These are phyloP conservation scores for Sarcophaga rosellei DNA, from an alignment of 2,888 invertebrate genomes.

Conservation along the genomic window DNA sequence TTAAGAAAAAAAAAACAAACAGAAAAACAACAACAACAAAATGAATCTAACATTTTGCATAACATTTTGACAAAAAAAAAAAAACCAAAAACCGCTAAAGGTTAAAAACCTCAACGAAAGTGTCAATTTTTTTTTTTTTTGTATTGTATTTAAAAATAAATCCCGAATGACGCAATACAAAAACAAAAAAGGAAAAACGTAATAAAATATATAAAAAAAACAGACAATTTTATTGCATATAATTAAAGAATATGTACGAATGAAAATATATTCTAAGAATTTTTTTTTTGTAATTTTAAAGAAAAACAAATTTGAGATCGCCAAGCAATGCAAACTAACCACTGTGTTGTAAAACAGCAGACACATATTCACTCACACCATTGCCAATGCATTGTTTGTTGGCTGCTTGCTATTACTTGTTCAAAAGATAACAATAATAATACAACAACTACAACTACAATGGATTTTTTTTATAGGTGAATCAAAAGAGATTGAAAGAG, in stretches of 20 bases:
- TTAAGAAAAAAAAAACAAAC: too few species aligned
- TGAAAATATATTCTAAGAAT: too few species aligned
- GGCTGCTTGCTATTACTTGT: too few species aligned
- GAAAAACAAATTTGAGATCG: too few species aligned
- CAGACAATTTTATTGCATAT: not conserved
- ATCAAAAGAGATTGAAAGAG: not conserved
- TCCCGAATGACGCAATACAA: not conserved
- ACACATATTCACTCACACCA: too few species aligned
- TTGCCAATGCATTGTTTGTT: too few species aligned
- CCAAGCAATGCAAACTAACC: too few species aligned
- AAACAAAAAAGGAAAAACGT: slow-evolving; percentile 18
- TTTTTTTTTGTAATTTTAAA: too few species aligned
- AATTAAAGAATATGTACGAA: not conserved
- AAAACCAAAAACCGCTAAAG: not conserved
- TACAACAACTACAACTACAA: too few species aligned
- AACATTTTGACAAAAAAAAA: not conserved
- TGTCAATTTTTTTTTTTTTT: slow-evolving; percentile 40
- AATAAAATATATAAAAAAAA: slow-evolving; percentile 30
- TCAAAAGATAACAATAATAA: too few species aligned
- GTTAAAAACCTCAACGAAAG: slow-evolving; percentile 46
- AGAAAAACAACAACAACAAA: not conserved
- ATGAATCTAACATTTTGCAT: slow-evolving; percentile 34
- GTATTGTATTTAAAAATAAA: not conserved
- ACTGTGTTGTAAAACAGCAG: too few species aligned
- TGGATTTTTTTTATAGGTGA: too few species aligned